phyloP scores from a whole-genome alignment of 2,888 invertebrate species.

The Sturmia bella region DNA sequence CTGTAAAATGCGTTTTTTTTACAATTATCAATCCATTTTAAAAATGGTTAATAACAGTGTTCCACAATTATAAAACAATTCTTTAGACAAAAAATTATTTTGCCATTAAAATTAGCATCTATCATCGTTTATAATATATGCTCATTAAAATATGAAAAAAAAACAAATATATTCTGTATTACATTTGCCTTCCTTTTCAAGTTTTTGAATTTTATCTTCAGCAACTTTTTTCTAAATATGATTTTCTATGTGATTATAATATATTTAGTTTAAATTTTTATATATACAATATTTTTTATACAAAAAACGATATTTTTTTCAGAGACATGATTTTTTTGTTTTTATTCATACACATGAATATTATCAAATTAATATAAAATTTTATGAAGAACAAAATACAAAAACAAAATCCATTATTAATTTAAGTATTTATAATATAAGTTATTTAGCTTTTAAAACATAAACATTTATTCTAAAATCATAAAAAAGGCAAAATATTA shows the following conservation, averaged over 20 bases:
- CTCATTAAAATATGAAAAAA: conserved; percentile 17
- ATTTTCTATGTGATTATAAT: conserved; percentile 30
- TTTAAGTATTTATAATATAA: conserved; percentile 61
- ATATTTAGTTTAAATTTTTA: conserved; percentile 62
- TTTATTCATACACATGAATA: conserved; percentile 62
- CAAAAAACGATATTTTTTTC: conserved; percentile 53
- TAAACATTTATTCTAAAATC: conserved; percentile 60
- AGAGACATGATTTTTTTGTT: conserved; percentile 62
- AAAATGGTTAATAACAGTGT: no score
- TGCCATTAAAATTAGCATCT: no score
- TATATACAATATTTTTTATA: conserved; percentile 57
- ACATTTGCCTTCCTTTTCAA: neutral
- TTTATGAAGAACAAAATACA: conserved; percentile 28
- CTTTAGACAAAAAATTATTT: no score
- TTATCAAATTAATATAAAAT: conserved; percentile 49
- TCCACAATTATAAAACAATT: no score
- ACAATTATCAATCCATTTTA: no score
- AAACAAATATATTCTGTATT: neutral
- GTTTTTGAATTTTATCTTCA: neutral
- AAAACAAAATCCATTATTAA: conserved; percentile 57
- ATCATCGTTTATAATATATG: neutral
- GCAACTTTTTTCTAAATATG: neutral
- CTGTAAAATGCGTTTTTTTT: no score
- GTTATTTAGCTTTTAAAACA: conserved; percentile 67
- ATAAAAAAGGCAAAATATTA: conserved; percentile 44